Conservation (phyloP, 1,140 invertebrate genomes). For the Elysia chlorotica region DNA sequence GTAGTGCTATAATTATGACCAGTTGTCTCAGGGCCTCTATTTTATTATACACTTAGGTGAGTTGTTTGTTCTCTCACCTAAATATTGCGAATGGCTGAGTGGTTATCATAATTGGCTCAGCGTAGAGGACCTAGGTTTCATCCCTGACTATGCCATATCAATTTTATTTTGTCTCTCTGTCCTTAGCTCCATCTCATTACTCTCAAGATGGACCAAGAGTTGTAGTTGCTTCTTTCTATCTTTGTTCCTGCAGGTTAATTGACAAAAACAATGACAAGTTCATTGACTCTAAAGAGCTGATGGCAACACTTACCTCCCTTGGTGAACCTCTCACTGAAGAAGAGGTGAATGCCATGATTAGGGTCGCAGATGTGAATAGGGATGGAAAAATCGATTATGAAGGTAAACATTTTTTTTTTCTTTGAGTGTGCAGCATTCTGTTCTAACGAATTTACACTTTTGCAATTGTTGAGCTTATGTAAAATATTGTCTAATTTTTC, state of each 20-base stretch:
- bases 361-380: slow-evolving; percentile 47
- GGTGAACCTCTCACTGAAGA: slow-evolving; percentile 46
- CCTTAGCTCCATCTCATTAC: too few relatives aligned
- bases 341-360: slow-evolving; percentile 48
- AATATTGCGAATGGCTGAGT: slow-evolving; percentile 32
- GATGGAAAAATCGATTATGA: slow-evolving; percentile 52
- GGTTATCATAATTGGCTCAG: slow-evolving; percentile 40
- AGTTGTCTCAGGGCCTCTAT: too few relatives aligned
- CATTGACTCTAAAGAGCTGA: slow-evolving; percentile 49
- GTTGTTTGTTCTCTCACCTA: neutral
- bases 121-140: slow-evolving; percentile 39
- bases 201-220: slow-evolving; percentile 34
- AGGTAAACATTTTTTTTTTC: too few relatives aligned
- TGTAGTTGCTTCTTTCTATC: slow-evolving; percentile 36
- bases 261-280: slow-evolving; percentile 52
- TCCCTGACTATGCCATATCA: slow-evolving; percentile 26
- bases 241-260: slow-evolving; percentile 32
- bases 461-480: too few relatives aligned
- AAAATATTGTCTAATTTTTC: too few relatives aligned
- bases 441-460: too few relatives aligned
- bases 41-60: too few relatives aligned
- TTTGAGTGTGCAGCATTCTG: too few relatives aligned
- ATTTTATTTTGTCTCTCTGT: slow-evolving; percentile 9
- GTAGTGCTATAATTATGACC: too few relatives aligned
- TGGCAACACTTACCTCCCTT: slow-evolving; percentile 38